phyloP scores from a whole-genome alignment of 1,140 invertebrate species.

The Heliconius himera region DNA sequence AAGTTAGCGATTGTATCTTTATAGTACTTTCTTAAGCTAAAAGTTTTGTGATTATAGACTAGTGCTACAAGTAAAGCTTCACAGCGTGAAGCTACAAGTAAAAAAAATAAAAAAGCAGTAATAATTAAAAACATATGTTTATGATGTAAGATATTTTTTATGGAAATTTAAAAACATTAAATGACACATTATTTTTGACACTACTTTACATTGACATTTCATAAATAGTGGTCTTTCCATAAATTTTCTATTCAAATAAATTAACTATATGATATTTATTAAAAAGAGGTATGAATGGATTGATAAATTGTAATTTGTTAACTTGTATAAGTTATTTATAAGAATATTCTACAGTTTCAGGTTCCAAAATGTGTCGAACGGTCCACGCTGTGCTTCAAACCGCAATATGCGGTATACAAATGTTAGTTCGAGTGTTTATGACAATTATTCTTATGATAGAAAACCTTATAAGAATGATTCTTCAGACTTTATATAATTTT shows the following conservation, averaged over 20 bases:
- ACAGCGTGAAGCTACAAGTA: no score
- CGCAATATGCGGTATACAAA: slow-evolving; percentile 66
- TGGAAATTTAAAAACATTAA: background rate
- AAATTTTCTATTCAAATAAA: background rate
- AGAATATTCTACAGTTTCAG: background rate
- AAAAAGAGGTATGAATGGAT: background rate
- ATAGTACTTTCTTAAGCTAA: no score
- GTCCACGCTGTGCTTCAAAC: slow-evolving; percentile 58
- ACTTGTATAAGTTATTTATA: background rate
- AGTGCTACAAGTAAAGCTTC: no score
- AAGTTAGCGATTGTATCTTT: no score
- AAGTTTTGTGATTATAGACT: no score
- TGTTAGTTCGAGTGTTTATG: slow-evolving; percentile 69
- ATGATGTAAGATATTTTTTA: background rate
- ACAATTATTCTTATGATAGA: slow-evolving; percentile 69
- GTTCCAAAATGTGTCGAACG: slow-evolving; percentile 67
- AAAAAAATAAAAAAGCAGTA: no score
- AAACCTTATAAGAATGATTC: slow-evolving; percentile 65
- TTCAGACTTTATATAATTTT: slow-evolving; percentile 71
- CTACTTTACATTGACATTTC: background rate
- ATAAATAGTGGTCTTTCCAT: background rate
- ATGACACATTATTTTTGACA: background rate
- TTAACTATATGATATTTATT: background rate
- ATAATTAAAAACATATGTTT: background rate
- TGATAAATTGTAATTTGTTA: background rate